Conservation (phyloP, 2,113 vertebrate genomes). For the Clupea harengus region DNA sequence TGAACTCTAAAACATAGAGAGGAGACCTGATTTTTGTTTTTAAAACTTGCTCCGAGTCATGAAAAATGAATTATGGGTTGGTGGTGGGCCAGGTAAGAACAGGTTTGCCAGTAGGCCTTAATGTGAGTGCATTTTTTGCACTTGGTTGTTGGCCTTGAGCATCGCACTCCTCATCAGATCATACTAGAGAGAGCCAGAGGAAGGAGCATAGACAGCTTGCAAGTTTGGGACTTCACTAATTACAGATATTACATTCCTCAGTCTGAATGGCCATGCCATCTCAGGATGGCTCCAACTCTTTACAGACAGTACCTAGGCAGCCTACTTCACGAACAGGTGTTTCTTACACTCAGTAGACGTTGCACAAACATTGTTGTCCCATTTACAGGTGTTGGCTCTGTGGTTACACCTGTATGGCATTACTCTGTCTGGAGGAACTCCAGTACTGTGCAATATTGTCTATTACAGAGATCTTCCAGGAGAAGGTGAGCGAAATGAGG, state of each 20-base stretch:
- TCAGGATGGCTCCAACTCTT: not conserved
- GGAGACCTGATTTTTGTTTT: too few relatives aligned
- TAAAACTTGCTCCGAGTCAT: too few relatives aligned
- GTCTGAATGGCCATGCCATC: not conserved
- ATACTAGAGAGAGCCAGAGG: too few relatives aligned
- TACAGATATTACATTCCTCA: not conserved
- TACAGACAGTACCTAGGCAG: not conserved
- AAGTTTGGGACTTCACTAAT: not conserved
- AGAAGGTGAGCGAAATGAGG: not conserved
- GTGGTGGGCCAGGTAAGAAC: too few relatives aligned
- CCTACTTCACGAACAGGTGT: not conserved
- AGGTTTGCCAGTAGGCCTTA: too few relatives aligned
- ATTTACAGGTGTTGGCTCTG: slow-evolving; percentile 1
- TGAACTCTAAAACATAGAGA: too few relatives aligned
- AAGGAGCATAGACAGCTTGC: not conserved
- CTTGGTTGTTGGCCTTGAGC: too few relatives aligned
- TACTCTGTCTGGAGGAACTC: not conserved
- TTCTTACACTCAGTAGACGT: not conserved
- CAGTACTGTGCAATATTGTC: not conserved
- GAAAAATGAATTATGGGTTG: too few relatives aligned
- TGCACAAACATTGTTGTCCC: not conserved
- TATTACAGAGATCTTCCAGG: not conserved
- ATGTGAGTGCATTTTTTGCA: too few relatives aligned
- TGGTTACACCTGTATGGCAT: not conserved
- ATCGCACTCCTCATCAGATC: too few relatives aligned